Evolutionary conservation across 1,140 invertebrate genomes (phyloP).

Genomic region (Drosophila rufa): DNA sequence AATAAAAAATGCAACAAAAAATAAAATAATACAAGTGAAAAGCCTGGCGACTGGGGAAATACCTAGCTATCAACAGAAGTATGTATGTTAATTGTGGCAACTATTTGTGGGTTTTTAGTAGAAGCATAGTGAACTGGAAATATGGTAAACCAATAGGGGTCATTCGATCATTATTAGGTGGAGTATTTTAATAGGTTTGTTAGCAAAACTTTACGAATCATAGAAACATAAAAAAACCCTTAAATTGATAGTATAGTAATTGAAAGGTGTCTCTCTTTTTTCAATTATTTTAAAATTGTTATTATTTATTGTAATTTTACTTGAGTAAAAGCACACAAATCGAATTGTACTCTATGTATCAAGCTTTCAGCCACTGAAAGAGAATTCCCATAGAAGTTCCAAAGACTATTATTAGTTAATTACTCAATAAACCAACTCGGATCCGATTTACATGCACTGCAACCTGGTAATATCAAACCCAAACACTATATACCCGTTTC

Average conservation of each 20-base stretch:
- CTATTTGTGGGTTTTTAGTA: neutral
- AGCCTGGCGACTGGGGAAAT: slow-evolving; percentile 14
- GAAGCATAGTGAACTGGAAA: neutral
- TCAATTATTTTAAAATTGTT: too few species aligned
- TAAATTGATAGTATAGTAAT: too few species aligned
- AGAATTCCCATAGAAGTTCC: neutral
- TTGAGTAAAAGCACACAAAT: too few species aligned
- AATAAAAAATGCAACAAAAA: slow-evolving; percentile 29
- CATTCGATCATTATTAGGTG: neutral
- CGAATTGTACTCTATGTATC: neutral
- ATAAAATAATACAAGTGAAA: slow-evolving; percentile 24
- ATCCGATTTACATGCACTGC: neutral
- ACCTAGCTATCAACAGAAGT: slow-evolving; percentile 6
- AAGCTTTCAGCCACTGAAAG: neutral
- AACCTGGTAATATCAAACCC: slow-evolving; percentile 26
- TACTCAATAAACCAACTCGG: neutral
- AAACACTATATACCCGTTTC: slow-evolving; percentile 14
- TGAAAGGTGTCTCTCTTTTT: too few species aligned
- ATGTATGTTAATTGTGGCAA: neutral
- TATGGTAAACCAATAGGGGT: neutral
- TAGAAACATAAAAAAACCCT: too few species aligned
- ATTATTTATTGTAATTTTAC: too few species aligned
- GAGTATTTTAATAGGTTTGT: neutral
- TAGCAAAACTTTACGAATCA: too few species aligned
- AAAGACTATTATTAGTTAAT: slow-evolving; percentile 1